These are phyloP conservation scores for Corbicula japonica DNA, from an alignment of 2,888 invertebrate genomes.

Conservation along the genomic window DNA sequence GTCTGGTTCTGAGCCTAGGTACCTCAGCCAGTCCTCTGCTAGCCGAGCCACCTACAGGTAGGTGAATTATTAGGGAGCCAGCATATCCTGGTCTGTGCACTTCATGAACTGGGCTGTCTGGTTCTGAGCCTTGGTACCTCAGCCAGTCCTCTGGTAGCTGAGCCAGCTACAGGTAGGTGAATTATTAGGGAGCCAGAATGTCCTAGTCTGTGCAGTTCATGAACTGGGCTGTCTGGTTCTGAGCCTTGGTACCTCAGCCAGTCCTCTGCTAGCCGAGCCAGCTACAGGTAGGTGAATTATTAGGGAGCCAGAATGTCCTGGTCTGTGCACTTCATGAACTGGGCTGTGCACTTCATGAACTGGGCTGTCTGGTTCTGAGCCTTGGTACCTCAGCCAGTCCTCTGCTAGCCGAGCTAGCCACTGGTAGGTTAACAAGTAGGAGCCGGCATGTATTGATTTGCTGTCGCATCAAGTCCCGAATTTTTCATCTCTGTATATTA, in stretches of 20 bases:
- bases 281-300: conserved; percentile 91
- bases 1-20: conserved; percentile 95
- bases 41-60: conserved; percentile 94
- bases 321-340: conserved; percentile 97
- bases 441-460: conserved; percentile 89
- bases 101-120: conserved; percentile 97
- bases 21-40: conserved; percentile 97
- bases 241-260: conserved; percentile 96
- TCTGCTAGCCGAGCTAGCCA: conserved; percentile 94
- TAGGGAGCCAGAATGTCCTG: conserved; percentile 84
- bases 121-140: conserved; percentile 96
- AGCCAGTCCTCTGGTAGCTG: conserved; percentile 95
- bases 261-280: conserved; percentile 95
- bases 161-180: conserved; percentile 92
- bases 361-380: conserved; percentile 95
- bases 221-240: conserved; percentile 96
- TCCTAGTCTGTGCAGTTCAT: conserved; percentile 93
- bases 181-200: conserved; percentile 84
- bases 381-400: conserved; percentile 97
- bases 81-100: conserved; percentile 91
- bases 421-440: conserved; percentile 90
- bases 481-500: too few relatives aligned
- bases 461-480: too few relatives aligned
- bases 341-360: too few relatives aligned
- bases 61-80: conserved; percentile 75